Conservation (phyloP, 2,888 invertebrate species). For the Eugnorisma glareosa region DNA sequence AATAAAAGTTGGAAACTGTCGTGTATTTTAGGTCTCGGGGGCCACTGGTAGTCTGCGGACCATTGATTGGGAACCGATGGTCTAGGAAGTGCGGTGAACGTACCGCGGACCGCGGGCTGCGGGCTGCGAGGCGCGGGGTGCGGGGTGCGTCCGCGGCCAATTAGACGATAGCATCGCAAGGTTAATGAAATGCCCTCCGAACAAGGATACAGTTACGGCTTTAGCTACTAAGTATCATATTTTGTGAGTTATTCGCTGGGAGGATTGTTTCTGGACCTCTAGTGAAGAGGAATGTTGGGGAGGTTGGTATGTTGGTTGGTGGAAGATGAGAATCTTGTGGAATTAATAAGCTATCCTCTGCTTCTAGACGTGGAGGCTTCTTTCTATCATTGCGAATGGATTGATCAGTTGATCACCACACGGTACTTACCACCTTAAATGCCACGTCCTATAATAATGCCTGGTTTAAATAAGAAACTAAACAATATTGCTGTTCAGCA, state of each 20-base stretch:
- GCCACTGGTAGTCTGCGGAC: too few relatives aligned
- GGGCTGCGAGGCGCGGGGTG: background rate
- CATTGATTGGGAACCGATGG: background rate
- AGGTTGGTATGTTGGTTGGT: too few relatives aligned
- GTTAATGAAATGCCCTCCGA: conserved; percentile 69
- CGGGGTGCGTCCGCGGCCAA: conserved; percentile 54
- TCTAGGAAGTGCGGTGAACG: conserved; percentile 49
- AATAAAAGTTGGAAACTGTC: background rate
- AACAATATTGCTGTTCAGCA: background rate
- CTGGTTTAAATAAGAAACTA: background rate
- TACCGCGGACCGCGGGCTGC: background rate
- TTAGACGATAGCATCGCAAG: conserved; percentile 66
- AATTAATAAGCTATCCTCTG: background rate
- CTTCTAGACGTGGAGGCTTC: background rate
- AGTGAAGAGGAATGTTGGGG: background rate
- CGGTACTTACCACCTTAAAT: background rate
- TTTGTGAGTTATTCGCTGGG: conserved; percentile 62
- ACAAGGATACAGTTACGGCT: conserved; percentile 58
- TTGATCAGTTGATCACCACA: background rate
- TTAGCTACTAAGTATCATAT: conserved; percentile 67
- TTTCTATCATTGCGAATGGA: background rate
- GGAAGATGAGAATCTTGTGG: background rate
- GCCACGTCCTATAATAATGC: background rate
- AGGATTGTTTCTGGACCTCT: conserved; percentile 21
- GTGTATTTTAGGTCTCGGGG: background rate